Evolutionary conservation across 2,888 invertebrate species (phyloP), one percentile per base, ranked within the genome.

Genomic region (Auanema freiburgensis): DNA sequence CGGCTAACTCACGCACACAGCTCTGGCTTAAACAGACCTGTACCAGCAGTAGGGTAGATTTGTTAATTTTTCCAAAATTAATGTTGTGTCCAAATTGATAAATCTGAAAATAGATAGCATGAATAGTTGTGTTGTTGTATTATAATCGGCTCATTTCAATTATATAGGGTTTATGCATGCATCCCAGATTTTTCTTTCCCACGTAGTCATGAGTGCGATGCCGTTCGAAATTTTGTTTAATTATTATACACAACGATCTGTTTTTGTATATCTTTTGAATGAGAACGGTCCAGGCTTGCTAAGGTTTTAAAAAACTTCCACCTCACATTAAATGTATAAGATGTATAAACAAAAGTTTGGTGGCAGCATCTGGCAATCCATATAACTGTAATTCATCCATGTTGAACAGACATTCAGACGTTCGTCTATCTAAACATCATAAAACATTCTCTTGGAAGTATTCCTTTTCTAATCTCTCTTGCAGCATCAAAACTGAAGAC

Each of bases 131-230:
- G 16, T 46, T 49, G 18, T 18, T 50, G 50, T 23, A 49, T 46
- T 59, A 59, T 68, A 71, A 71, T 71, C 71, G 71, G 71, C 68
- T 67, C 65, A 71, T 63, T 65, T 66, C 71, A 71, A 71, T 71
- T 71, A 71, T 71, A 66, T 66, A 68, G 71, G 71, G 68, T 64
- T 71, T 68, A 71, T 68, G 65, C 66, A 71, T 70, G 69, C 59
- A 59, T 59, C 59, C 59, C 49, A 16, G 25, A 18, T 40, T 12
- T 16, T 50, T 16, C 23, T 23, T 50, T 50, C 23, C n/a, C 16
- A 50, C 50, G 18, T 21, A 40, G 41, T 42, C 18, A 14, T 18
- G 24, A 18, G n/a, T n/a, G 16, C 23, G 5, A n/a, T 18, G 21
- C 24, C 12, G 11, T 43, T 33, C 12, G 16, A 16, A n/a, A 42